Base-by-base conservation (phyloP, 2,113 vertebrate species). In the Formicarius rufipectus region DNA sequence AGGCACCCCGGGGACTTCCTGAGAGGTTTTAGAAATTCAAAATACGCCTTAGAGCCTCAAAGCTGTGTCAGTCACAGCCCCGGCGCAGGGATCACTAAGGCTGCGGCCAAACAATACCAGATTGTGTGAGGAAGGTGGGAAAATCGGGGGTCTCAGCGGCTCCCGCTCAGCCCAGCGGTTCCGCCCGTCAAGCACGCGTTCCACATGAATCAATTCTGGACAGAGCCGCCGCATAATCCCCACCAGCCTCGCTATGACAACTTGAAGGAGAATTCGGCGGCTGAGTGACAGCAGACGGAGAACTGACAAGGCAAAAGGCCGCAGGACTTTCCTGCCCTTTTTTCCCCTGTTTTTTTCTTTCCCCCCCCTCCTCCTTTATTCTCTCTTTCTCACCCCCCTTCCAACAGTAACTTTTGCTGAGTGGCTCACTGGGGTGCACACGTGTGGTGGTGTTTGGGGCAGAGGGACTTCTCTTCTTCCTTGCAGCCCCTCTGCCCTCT, bases 121-220 rank as follows among this genome's bases (percentile, higher is more conserved):
- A 97, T 98, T 97, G 97, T 98, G 88, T 97, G 95, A 89, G 91
- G 96, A 97, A 98, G 98, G 97, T 96, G 92, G 96, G 96, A 97
- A 91, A 97, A 96, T 96, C 53, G 94, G 92, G 97, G 97, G 95
- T 96, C 97, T 97, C 96, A 96, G 96, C 96, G 95, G 97, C 96
- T 96, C 40, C 68, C 95, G 93, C 95, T 97, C 96, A 93, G 66
- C 63, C 84, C 97, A 94, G 96, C 72, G 95, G 97, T 98, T 98
- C 98, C 97, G 97, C 98, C 97, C 96, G 95, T 98, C 98, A 98
- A 98, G 97, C 96, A 56, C 78, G 64, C 91, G 98, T 98, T 98
- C 98, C 98, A 97, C 98, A 98, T 98, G 97, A 98, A 97, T 98
- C 98, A 96, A 92, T 85, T 97, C 97, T 98, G 97, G 98, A 98